Conservation (phyloP, 2,113 vertebrate genomes). For the Beaufortia kweichowensis region DNA sequence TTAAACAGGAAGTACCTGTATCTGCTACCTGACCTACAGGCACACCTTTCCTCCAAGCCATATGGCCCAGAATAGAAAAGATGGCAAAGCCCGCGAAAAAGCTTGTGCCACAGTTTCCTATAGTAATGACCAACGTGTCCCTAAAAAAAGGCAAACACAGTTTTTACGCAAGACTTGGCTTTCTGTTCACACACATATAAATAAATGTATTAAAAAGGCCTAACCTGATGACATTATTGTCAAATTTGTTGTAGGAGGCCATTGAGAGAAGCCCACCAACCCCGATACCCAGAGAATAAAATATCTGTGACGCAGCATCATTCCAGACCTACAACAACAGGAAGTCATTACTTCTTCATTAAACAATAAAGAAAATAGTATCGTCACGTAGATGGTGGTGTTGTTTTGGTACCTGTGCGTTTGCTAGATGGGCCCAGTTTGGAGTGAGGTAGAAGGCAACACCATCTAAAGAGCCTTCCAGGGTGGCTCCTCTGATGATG, state of each 20-base stretch:
- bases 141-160: conserved; percentile 57
- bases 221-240: conserved; percentile 83
- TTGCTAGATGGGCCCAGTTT: conserved; percentile 73
- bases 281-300: conserved; percentile 81
- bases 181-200: background rate
- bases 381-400: background rate
- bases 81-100: conserved; percentile 83
- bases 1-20: conserved; percentile 65
- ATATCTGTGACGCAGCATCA: conserved; percentile 82
- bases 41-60: conserved; percentile 80
- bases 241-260: conserved; percentile 83
- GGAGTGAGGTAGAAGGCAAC: conserved; percentile 77
- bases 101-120: conserved; percentile 78
- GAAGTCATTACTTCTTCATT: background rate
- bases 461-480: conserved; percentile 76
- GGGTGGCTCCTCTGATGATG: conserved; percentile 72
- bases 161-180: background rate
- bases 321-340: conserved; percentile 77
- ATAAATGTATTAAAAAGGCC: conserved; percentile 17
- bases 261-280: conserved; percentile 81
- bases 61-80: conserved; percentile 82
- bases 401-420: conserved; percentile 72
- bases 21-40: conserved; percentile 77
- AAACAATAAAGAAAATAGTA: too few relatives aligned
- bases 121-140: conserved; percentile 78